Percentiles rank a stretch among this genome's conserved stretches.
These are phyloP conservation scores for Propithecus perrieri DNA, from an alignment of 2,797 vertebrate genomes.

Conservation along the genomic window DNA sequence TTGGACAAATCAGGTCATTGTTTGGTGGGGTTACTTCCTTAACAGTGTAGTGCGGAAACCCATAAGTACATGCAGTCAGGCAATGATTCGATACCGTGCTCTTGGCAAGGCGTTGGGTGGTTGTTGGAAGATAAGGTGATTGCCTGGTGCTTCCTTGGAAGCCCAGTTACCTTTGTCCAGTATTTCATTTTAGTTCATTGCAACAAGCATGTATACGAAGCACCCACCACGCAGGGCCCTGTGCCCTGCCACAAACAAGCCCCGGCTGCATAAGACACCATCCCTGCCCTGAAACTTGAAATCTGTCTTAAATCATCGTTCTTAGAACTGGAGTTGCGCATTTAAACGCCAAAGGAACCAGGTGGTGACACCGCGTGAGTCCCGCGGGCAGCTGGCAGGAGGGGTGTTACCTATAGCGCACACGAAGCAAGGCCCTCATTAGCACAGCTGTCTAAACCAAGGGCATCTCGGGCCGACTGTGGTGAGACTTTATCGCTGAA, in stretches of 20 bases:
- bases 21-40: not conserved
- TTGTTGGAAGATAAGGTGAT: not conserved
- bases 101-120: fast-evolving
- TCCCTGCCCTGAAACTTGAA: not conserved
- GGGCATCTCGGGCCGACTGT: not conserved
- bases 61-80: fast-evolving
- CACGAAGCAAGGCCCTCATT: fast-evolving
- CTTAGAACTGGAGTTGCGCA: not conserved
- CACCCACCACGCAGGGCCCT: fast-evolving
- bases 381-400: fast-evolving
- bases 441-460: not conserved
- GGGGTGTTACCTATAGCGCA: fast-evolving
- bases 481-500: not conserved
- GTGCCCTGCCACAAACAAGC: fast-evolving
- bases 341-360: not conserved
- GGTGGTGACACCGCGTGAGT: fast-evolving
- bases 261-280: not conserved
- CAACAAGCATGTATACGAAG: not conserved
- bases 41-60: not conserved
- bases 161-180: not conserved
- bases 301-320: not conserved
- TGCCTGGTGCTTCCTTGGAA: not conserved
- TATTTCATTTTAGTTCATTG: not conserved
- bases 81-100: not conserved
- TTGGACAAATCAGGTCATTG: not conserved